These are phyloP conservation scores for Nycticebus coucang DNA, from an alignment of 2,113 vertebrate genomes.

Conservation along the genomic window DNA sequence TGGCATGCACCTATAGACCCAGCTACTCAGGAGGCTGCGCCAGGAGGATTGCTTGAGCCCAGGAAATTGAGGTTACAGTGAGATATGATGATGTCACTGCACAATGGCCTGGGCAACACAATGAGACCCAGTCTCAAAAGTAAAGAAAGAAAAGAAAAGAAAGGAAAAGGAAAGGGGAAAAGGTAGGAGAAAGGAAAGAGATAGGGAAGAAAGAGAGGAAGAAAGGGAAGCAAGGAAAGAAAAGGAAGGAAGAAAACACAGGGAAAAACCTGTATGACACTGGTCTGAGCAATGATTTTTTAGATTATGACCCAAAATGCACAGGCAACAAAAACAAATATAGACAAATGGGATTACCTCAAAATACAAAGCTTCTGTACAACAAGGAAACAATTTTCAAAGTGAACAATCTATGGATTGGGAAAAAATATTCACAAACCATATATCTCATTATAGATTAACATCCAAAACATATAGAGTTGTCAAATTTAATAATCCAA, in stretches of 20 bases:
- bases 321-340: not conserved
- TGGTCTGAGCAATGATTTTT: not conserved
- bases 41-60: not conserved
- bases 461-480: not conserved
- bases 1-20: not conserved
- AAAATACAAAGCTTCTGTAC: not conserved
- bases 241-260: not conserved
- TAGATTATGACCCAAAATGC: not conserved
- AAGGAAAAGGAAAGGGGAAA: too few species aligned
- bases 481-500: not conserved
- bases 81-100: not conserved
- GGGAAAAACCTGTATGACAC: not conserved
- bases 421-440: not conserved
- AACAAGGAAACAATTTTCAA: not conserved
- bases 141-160: not conserved
- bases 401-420: not conserved
- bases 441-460: not conserved
- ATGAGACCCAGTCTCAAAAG: not conserved
- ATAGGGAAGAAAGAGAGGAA: too few species aligned
- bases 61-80: not conserved
- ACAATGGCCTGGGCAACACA: not conserved
- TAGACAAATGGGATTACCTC: not conserved
- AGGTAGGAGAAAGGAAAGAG: too few species aligned
- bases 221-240: too few species aligned
- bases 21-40: not conserved